phyloP scores from a whole-genome alignment of 2,888 invertebrate species.

The Octonoba sinensis region DNA sequence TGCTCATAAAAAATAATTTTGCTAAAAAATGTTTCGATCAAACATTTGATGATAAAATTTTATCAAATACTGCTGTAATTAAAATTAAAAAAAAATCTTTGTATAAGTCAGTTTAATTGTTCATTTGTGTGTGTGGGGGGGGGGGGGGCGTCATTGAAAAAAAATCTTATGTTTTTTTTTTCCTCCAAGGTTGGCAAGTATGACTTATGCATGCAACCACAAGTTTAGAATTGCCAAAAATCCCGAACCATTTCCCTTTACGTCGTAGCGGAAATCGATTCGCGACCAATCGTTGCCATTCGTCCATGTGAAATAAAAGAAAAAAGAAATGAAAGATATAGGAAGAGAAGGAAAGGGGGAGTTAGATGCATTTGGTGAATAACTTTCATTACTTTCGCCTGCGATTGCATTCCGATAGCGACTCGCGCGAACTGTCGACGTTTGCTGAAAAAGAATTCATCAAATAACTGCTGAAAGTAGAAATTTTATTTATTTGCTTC shows the following conservation, averaged over 20 bases:
- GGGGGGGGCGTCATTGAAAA: too few relatives aligned
- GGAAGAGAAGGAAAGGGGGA: not conserved
- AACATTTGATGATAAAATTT: too few relatives aligned
- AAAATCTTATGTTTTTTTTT: too few relatives aligned
- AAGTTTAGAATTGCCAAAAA: too few relatives aligned
- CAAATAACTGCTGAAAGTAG: not conserved
- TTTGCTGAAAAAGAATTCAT: slow-evolving; percentile 4
- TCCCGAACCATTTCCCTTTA: slow-evolving; percentile 1
- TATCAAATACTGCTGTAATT: too few relatives aligned
- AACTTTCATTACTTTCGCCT: slow-evolving; percentile 10
- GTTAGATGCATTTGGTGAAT: slow-evolving; percentile 6
- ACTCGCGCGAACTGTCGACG: slow-evolving; percentile 8
- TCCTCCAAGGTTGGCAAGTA: too few relatives aligned
- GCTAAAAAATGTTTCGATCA: too few relatives aligned
- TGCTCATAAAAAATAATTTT: too few relatives aligned
- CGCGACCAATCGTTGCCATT: slow-evolving; percentile 8
- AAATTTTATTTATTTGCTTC: slow-evolving; percentile 2
- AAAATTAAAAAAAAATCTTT: too few relatives aligned
- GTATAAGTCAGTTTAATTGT: too few relatives aligned
- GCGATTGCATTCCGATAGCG: slow-evolving; percentile 11
- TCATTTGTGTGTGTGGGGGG: too few relatives aligned
- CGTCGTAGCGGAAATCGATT: not conserved
- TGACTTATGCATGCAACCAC: too few relatives aligned
- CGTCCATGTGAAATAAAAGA: slow-evolving; percentile 2
- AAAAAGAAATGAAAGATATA: not conserved